phyloP scores from a whole-genome alignment of 2,888 invertebrate genomes.

The Rhimphoctona megacephalus region DNA sequence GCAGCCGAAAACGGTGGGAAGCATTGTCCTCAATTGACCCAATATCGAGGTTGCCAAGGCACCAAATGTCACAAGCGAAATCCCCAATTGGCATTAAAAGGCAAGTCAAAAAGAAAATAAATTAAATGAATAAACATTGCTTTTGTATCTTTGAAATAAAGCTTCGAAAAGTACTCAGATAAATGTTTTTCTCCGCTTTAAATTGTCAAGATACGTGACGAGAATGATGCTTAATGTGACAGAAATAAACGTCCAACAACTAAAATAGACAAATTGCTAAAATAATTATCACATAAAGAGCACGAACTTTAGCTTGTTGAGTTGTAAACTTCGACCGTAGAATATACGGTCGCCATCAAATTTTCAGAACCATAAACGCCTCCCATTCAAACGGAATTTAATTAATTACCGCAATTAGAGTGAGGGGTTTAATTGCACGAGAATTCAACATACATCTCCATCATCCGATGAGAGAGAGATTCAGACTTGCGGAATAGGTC shows the following conservation, averaged over 20 bases:
- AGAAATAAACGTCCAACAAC: neutral
- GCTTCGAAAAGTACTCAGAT: neutral
- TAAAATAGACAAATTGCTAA: slow-evolving; percentile 3
- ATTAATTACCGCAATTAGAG: slow-evolving; percentile 63
- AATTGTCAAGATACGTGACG: neutral
- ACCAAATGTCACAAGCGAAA: slow-evolving; percentile 90
- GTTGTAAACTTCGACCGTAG: slow-evolving; percentile 44
- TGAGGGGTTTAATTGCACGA: slow-evolving; percentile 53
- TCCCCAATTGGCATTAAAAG: slow-evolving; percentile 90
- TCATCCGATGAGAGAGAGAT: slow-evolving; percentile 25
- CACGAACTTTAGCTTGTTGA: slow-evolving; percentile 45
- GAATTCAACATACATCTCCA: slow-evolving; percentile 46
- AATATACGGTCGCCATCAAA: slow-evolving; percentile 40
- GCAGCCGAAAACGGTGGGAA: slow-evolving; percentile 93
- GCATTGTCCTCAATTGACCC: slow-evolving; percentile 92
- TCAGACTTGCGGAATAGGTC: slow-evolving; percentile 19
- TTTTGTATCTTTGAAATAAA: neutral
- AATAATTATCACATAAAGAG: slow-evolving; percentile 24
- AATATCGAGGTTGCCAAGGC: slow-evolving; percentile 93
- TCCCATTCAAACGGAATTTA: slow-evolving; percentile 61
- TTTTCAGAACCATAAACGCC: slow-evolving; percentile 13
- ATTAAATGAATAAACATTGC: no score
- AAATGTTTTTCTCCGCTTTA: neutral
- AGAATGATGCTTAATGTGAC: neutral
- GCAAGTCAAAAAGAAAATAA: slow-evolving; percentile 85